These are phyloP conservation scores for Oceanites oceanicus DNA, from an alignment of 2,113 vertebrate genomes.

Conservation along the genomic window DNA sequence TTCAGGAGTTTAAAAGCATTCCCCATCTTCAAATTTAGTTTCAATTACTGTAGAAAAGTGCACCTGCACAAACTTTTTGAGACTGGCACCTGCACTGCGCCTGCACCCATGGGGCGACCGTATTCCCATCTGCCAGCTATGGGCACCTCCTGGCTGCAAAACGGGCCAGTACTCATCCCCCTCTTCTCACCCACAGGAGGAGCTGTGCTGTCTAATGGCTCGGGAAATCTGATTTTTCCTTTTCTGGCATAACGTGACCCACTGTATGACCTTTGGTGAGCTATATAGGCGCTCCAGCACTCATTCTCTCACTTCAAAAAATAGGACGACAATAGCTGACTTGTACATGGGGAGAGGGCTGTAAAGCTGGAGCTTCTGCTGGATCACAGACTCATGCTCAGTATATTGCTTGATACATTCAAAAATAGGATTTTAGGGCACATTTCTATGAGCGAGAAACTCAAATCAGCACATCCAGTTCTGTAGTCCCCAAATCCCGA, in stretches of 20 bases:
- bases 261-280: not conserved
- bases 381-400: not conserved
- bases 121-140: not conserved
- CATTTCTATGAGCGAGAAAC: not conserved
- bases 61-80: not conserved
- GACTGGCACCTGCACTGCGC: not conserved
- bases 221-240: not conserved
- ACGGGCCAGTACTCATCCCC: not conserved
- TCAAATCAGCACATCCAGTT: not conserved
- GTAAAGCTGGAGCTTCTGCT: not conserved
- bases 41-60: not conserved
- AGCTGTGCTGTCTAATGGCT: not conserved
- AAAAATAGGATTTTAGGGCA: not conserved
- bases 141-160: not conserved
- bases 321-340: not conserved
- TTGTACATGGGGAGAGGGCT: rapidly evolving
- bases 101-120: rapidly evolving
- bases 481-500: not conserved
- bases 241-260: not conserved
- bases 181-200: not conserved
- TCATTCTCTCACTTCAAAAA: not conserved
- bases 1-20: not conserved
- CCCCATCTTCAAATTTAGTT: not conserved
- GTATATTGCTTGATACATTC: not conserved
- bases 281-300: not conserved